Base-by-base conservation (phyloP, 2,797 vertebrate species). In the Bucorvus abyssinicus region DNA sequence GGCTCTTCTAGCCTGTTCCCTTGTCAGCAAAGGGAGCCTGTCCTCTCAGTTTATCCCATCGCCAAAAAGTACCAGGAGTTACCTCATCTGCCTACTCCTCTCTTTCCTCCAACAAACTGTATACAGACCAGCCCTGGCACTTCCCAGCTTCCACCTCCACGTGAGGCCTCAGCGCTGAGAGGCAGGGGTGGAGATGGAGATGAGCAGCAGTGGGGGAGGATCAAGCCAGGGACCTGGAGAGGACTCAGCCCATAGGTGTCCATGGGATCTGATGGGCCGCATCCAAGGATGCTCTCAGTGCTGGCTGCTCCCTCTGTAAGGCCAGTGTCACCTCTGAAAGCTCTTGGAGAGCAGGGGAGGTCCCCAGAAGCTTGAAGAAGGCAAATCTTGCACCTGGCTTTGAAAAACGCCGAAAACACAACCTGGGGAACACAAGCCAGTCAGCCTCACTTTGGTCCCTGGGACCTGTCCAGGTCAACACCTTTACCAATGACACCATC, bases 41-140 rank as follows among this genome's bases (percentile, higher is more conserved):
- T 36, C 8, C 9, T 47, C 44, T 30, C 36, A 4, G 12, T n/a
- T 80, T 24, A 60, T 12, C 50, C 7, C 30, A 8, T 7, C 9
- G 2, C n/a, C 3, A 6, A 42, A 81, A 81, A 2, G 2, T 1
- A 4, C n/a, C 42, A 34, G 29, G 42, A 61, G 47, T 55, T n/a
- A 50, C 55, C 30, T 74, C 49, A 13, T 20, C 56, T 59, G 38
- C 17, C 36, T 56, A 1, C 36, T 44, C 55, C 17, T 69, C 69
- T 42, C 36, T 74, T 50, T 50, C 27, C 34, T 67, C 60, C 55
- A 42, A 29, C 26, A 73, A 60, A 73, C n/a, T 2, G 0, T 8
- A 10, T 12, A n/a, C 57, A 65, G 38, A 6, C 21, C 52, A 40
- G n/a, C 18, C n/a, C 38, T 65, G 50, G 21, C 17, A 10, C 40